Conservation (phyloP, 2,113 vertebrate species). For the Macrotus californicus region DNA sequence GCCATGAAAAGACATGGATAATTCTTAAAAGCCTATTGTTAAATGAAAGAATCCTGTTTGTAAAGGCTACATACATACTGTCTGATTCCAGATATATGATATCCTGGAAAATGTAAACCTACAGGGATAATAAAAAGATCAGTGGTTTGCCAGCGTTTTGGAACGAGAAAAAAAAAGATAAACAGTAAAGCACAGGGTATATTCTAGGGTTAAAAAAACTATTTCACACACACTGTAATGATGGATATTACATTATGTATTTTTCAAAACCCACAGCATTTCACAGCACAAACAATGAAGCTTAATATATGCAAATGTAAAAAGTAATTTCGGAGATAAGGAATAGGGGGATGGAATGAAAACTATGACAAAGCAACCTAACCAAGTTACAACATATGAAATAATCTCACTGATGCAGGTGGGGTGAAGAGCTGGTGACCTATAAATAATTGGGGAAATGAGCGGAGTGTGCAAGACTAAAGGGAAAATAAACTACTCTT, state of each 20-base stretch:
- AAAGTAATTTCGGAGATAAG: neutral
- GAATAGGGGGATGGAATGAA: neutral
- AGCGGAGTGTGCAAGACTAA: neutral
- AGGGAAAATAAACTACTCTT: neutral
- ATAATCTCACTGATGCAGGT: neutral
- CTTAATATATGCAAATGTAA: neutral
- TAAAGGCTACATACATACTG: neutral
- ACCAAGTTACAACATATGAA: neutral
- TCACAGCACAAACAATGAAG: neutral
- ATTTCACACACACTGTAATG: neutral
- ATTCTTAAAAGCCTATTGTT: neutral
- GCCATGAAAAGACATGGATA: neutral
- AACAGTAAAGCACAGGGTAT: neutral
- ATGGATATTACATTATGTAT: neutral
- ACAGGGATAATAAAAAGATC: neutral
- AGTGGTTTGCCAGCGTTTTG: neutral
- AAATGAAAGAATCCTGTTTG: neutral
- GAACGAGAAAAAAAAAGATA: neutral
- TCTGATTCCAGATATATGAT: neutral
- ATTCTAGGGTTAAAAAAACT: neutral
- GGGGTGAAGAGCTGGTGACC: neutral
- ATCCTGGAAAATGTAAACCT: neutral
- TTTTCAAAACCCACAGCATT: neutral
- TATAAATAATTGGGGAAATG: neutral
- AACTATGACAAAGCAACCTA: neutral